Base-by-base conservation (phyloP, 2,888 invertebrate species). In the Sisyra nigra region DNA sequence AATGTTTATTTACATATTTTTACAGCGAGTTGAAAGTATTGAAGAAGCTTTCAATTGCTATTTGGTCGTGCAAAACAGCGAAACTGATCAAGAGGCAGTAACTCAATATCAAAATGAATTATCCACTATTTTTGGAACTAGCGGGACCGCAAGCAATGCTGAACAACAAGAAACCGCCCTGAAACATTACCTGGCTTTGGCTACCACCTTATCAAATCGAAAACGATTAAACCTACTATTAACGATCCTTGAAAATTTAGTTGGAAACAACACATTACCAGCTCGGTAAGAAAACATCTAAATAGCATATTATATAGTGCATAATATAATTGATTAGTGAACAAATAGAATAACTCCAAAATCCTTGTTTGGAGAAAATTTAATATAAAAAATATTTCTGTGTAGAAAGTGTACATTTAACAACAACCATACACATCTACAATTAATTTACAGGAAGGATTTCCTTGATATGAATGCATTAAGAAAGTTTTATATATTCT, bases 31-130 rank as follows among this genome's bases (percentile, higher is more conserved):
- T 6, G 86, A 88, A 56, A 73, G 79, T 1, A 81, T 87, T 29
- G 89, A 91, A 56, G 87, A 89, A 61, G 87, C 88, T 0, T 92
- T 94, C 56, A 84, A 85, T 57, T 85, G 85, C 53, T 87, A 85
- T 52, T 71, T 92, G 45, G 80, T 88, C 2, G 82, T 88, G 54
- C 76, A 80, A 50, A 38, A 36, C 19, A 69, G 76, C 13, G 75
- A 77, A 41, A 71, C 72, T 45, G 82, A 87, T 56, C 68, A 66
- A 49, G 78, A 80, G 50, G 80, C 79, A 57, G 65, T 78, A 19
- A 61, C 71, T 32, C 62, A 67, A 55, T 82, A 81, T 63, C 76
- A 80, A 51, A 74, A 76, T 48, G 79, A 78, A 48, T 61, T 92
- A 30, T 75, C 74, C 44, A 29, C 11, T 30, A 17, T 43, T 3